Evolutionary conservation across 2,113 vertebrate genomes (phyloP).

Genomic region (Naja naja): DNA sequence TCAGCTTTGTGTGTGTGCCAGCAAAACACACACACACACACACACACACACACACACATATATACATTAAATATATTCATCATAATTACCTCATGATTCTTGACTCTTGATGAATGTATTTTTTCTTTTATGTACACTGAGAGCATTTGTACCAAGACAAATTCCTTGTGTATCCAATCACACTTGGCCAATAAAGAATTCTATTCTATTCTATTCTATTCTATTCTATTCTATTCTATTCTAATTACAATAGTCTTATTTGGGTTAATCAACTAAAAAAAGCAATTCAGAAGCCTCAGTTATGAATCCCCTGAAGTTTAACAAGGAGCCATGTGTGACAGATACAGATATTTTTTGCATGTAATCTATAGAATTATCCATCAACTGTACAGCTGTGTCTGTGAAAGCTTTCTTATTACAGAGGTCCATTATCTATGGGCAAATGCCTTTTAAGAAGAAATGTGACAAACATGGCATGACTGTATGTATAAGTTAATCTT

Average conservation of each 20-base stretch:
- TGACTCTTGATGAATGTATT: no score
- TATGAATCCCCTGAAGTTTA: not conserved
- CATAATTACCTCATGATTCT: no score
- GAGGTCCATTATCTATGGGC: not conserved
- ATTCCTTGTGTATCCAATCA: no score
- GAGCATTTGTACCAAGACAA: no score
- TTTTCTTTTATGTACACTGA: no score
- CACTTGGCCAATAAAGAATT: no score
- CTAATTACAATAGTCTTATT: not conserved
- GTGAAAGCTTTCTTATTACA: not conserved
- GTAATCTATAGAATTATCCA: not conserved
- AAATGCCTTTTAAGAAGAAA: not conserved
- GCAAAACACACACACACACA: no score
- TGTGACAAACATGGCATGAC: not conserved
- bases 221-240: no score
- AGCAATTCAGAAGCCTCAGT: not conserved
- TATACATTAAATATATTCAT: no score
- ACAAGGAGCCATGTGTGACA: not conserved
- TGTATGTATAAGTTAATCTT: not conserved
- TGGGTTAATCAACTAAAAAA: not conserved
- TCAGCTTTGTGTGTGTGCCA: no score
- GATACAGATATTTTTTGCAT: not conserved
- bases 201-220: no score
- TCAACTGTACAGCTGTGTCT: not conserved
- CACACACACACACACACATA: no score